These are phyloP conservation scores for Eristalinus sepulchralis DNA, from an alignment of 2,888 invertebrate species.

Conservation along the genomic window DNA sequence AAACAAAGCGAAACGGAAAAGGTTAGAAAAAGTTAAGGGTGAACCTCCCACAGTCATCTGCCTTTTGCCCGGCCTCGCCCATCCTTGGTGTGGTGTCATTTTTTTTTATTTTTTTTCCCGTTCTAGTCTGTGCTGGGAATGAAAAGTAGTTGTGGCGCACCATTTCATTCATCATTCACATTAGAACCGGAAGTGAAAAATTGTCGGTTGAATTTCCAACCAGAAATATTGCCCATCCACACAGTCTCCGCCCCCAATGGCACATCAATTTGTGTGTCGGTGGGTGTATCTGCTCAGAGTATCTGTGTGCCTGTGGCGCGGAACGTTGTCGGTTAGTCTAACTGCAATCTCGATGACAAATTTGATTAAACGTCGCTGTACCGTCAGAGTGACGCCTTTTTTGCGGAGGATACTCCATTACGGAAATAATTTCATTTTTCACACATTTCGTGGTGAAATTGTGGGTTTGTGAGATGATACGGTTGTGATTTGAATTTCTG, in stretches of 20 bases:
- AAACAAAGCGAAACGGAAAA: not conserved
- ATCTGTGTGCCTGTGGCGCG: not conserved
- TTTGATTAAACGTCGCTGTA: constrained; percentile 36
- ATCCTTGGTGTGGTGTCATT: no score
- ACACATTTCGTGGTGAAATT: constrained; percentile 10
- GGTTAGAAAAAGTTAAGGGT: not conserved
- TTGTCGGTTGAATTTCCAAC: constrained; percentile 11
- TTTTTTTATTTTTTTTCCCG: not conserved
- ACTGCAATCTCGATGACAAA: constrained; percentile 16
- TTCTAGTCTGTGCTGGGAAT: not conserved
- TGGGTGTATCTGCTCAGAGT: not conserved
- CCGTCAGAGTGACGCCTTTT: constrained; percentile 13
- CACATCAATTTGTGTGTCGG: not conserved
- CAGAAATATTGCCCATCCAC: not conserved
- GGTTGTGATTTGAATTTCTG: not conserved
- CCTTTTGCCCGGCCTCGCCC: no score
- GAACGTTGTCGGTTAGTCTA: not conserved
- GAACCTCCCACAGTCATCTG: no score
- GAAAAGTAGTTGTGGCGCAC: not conserved
- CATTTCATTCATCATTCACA: not conserved
- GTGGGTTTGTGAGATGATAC: not conserved
- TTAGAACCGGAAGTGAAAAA: constrained; percentile 19
- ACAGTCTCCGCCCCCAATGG: not conserved
- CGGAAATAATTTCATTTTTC: constrained; percentile 37
- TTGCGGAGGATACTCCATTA: not conserved